These are phyloP conservation scores for Brienomyrus longianalis DNA, from an alignment of 2,113 vertebrate species.

Conservation along the genomic window DNA sequence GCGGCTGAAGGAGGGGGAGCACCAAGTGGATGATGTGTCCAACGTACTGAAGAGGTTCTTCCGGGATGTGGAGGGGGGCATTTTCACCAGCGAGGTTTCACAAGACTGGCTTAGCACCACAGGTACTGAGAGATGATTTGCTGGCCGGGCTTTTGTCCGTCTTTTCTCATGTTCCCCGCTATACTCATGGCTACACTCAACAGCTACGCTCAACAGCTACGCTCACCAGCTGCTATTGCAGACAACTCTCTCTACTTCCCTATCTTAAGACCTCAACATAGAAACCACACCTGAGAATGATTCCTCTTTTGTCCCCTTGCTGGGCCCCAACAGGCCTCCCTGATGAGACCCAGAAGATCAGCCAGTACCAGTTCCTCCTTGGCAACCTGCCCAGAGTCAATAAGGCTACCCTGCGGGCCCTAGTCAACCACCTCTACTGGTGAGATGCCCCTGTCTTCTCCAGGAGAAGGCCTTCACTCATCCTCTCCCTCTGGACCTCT, in stretches of 20 bases:
- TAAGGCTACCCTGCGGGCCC: slow-evolving; percentile 78
- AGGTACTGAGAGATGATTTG: slow-evolving; percentile 49
- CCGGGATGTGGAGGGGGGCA: slow-evolving; percentile 74
- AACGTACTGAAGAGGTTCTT: slow-evolving; percentile 89
- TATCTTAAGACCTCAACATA: background rate
- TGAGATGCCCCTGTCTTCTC: slow-evolving; percentile 47
- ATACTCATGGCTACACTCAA: background rate
- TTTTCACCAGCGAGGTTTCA: slow-evolving; percentile 65
- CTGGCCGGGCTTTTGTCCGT: background rate
- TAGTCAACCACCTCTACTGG: slow-evolving; percentile 92
- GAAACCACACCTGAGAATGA: background rate
- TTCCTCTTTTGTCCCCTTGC: background rate
- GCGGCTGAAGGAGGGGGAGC: slow-evolving; percentile 75
- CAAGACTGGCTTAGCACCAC: slow-evolving; percentile 68
- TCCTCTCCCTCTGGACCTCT: background rate
- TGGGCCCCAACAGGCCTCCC: slow-evolving; percentile 54
- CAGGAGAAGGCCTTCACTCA: background rate
- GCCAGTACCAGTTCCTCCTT: slow-evolving; percentile 68
- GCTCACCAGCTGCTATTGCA: background rate
- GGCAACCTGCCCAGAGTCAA: slow-evolving; percentile 73
- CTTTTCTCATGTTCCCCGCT: background rate
- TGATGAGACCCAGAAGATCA: slow-evolving; percentile 65
- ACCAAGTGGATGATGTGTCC: slow-evolving; percentile 86
- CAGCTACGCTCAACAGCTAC: too few species aligned
- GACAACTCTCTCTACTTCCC: background rate